A percentile compares a stretch with the other conserved stretches of the same genome.
phyloP scores from a whole-genome alignment of 2,797 vertebrate species.

The Silurus aristotelis region DNA sequence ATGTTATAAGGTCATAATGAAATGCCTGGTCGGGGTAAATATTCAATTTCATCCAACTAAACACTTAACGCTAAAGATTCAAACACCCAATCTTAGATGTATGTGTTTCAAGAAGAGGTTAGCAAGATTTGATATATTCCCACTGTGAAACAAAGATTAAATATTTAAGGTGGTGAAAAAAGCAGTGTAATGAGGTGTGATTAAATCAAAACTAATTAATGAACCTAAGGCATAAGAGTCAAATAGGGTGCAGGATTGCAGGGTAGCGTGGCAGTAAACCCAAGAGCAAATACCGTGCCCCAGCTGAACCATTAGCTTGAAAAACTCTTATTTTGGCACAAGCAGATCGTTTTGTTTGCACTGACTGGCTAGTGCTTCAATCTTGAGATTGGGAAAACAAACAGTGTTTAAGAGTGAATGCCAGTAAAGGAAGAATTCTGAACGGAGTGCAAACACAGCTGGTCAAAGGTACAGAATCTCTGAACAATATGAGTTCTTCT shows the following conservation, averaged over 20 bases:
- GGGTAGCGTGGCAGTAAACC: conserved; percentile 56
- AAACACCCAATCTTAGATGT: background rate
- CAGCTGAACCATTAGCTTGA: conserved; percentile 46
- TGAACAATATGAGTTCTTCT: background rate
- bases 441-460: conserved; percentile 27
- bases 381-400: conserved; percentile 63
- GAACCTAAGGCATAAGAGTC: conserved; percentile 63
- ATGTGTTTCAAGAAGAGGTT: background rate
- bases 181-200: conserved; percentile 70
- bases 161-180: conserved; percentile 68
- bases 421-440: conserved; percentile 16
- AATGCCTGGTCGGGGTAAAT: too few relatives aligned
- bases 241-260: conserved; percentile 62
- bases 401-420: conserved; percentile 59
- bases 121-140: conserved; percentile 34
- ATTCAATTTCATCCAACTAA: background rate
- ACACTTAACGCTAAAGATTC: background rate
- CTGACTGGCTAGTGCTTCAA: conserved; percentile 59
- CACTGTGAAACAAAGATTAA: conserved; percentile 55
- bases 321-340: conserved; percentile 57
- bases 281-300: conserved; percentile 50
- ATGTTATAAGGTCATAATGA: too few relatives aligned
- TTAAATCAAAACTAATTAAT: conserved; percentile 75
- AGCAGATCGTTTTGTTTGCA: conserved; percentile 65
- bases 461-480: background rate